A percentile compares a stretch with the other conserved stretches of the same genome.
Evolutionary conservation across 1,140 invertebrate genomes (phyloP).

Genomic region (Tribolium castaneum): DNA sequence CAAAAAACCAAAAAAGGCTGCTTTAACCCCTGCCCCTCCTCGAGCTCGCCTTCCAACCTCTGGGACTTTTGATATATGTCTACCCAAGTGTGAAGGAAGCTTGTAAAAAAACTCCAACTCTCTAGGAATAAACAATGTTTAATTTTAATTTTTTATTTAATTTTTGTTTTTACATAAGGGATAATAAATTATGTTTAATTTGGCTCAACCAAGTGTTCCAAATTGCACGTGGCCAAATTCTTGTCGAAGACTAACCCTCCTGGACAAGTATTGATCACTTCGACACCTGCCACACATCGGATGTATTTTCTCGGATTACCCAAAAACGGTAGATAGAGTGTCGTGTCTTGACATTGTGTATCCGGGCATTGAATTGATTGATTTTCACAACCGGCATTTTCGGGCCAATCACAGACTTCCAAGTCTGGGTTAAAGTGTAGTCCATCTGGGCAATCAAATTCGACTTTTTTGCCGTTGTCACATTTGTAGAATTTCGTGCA

Average conservation of each 20-base stretch:
- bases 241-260: constrained; percentile 2
- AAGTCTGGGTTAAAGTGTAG: constrained; percentile 66
- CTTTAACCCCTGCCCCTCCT: too few species aligned
- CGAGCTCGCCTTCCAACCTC: too few species aligned
- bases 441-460: constrained; percentile 64
- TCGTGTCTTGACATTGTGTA: constrained; percentile 7
- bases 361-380: neutral
- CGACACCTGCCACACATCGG: neutral
- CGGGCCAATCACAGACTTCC: constrained; percentile 51
- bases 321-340: constrained; percentile 9
- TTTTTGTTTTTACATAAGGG: neutral
- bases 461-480: constrained; percentile 64
- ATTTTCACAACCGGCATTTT: constrained; percentile 11
- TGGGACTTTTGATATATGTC: too few species aligned
- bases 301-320: constrained; percentile 6
- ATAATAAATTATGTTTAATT: neutral
- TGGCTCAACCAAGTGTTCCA: constrained; percentile 1
- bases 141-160: neutral
- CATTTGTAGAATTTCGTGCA: constrained; percentile 71
- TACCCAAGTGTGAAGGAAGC: too few species aligned
- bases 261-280: constrained; percentile 20
- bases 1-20: too few species aligned
- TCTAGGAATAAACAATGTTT: too few species aligned
- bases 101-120: too few species aligned
- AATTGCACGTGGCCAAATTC: constrained; percentile 13